Evolutionary conservation across 2,797 vertebrate species (phyloP), one percentile per base, ranked within the genome.

Genomic region (Catamblyrhynchus diadema): DNA sequence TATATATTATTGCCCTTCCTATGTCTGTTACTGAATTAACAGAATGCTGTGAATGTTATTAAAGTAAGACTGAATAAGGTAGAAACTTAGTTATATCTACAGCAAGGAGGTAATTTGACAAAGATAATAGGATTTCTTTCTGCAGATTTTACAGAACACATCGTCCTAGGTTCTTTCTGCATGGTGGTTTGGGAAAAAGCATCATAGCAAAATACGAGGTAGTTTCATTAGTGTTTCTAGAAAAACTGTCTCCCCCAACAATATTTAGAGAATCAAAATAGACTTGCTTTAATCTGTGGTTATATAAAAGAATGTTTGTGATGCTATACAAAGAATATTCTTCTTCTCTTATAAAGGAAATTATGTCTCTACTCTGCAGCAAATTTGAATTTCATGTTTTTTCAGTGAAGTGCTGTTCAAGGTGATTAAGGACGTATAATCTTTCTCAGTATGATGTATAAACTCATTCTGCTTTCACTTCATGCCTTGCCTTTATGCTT

Each of bases 351-450:
- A 32, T 3, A 77, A 37, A 87, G 33, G 9, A 93, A 92, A 90
- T 92, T 44, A 44, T 56, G 44, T 9, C 35, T 91, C 53, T 61
- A 35, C n/a, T 61, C 41, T 80, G 47, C 48, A 85, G 32, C 44
- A 85, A 91, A 96, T 94, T 89, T 93, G 41, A 94, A 89, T 95
- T 95, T 95, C 66, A 80, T 86, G 57, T 28, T 74, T 93, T 88
- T 90, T 62, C 42, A 86, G 69, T 81, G 65, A 83, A 90, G 59
- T 86, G 61, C 28, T 91, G 23, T 50, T 96, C 77, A 90, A 94
- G 72, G 86, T 95, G 92, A 91, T 86, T 94, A 94, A 56, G 61
- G 37, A 48, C 84, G 74, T 84, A n/a, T 84, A 90, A 79, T 93
- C 71, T 86, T 79, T 56, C 35, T 51, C 86, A 59, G 10, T 66